Percentiles rank a stretch among this genome's conserved stretches.
phyloP scores from a whole-genome alignment of 2,797 vertebrate species.

The Okamejei kenojei region DNA sequence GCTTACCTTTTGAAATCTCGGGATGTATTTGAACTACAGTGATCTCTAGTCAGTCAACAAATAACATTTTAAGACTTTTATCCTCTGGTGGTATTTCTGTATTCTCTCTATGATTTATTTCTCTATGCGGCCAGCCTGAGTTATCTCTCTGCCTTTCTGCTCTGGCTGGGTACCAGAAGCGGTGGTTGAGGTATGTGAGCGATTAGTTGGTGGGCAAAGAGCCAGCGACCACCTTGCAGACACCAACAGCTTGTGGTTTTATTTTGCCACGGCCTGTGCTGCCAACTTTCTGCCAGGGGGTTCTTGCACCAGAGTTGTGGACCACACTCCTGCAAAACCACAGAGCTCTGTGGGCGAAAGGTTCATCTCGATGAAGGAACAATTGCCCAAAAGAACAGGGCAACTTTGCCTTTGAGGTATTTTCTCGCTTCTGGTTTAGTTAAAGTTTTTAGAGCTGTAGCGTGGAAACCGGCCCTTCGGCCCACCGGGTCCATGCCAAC shows the following conservation, averaged over 20 bases:
- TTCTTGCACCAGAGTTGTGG: neutral
- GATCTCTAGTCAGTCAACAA: neutral
- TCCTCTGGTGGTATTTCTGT: constrained; percentile 14
- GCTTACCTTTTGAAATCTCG: neutral
- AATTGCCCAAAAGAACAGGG: neutral
- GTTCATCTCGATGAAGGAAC: neutral
- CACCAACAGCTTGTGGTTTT: neutral
- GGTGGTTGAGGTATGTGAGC: neutral
- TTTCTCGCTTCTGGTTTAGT: no score
- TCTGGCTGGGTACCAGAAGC: neutral
- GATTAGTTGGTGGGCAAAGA: neutral
- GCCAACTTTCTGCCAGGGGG: constrained; percentile 2
- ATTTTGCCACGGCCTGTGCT: neutral
- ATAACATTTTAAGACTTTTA: neutral
- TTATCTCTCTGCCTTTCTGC: neutral
- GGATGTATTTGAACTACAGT: neutral
- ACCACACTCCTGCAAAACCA: neutral
- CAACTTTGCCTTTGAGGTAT: no score
- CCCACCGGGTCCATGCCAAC: no score
- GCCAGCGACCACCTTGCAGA: neutral
- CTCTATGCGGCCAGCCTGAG: neutral
- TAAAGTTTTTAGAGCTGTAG: no score
- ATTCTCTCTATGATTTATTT: neutral
- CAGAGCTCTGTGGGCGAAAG: neutral
- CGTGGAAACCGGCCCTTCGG: no score